A percentile compares a stretch with the other conserved stretches of the same genome.
Evolutionary conservation across 1,140 invertebrate genomes (phyloP).

Genomic region (Dendroctonus valens): DNA sequence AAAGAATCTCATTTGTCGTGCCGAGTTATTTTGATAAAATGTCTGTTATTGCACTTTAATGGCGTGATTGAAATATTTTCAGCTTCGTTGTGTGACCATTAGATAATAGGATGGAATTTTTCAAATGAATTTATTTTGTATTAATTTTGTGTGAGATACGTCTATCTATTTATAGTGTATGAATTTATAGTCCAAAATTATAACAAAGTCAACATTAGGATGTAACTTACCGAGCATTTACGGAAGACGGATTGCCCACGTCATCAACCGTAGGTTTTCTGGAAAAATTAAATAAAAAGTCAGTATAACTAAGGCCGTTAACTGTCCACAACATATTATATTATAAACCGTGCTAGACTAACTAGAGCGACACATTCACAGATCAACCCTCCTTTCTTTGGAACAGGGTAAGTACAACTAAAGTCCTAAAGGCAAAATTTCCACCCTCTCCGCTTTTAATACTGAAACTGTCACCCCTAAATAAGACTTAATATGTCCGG

Average conservation of each 20-base stretch:
- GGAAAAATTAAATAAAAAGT: conserved; percentile 63
- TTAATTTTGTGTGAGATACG: not conserved
- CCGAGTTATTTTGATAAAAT: conserved; percentile 13
- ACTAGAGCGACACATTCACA: not conserved
- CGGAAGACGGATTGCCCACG: conserved; percentile 65
- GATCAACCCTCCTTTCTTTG: conserved; percentile 14
- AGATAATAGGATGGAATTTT: not conserved
- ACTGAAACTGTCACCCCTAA: conserved; percentile 23
- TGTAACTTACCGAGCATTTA: conserved; percentile 69
- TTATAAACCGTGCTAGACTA: conserved; percentile 3
- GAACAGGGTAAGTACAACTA: conserved; percentile 21
- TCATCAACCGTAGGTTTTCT: conserved; percentile 73
- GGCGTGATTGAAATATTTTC: conserved; percentile 3
- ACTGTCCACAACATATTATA: conserved; percentile 43
- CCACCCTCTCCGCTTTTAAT: conserved; percentile 11
- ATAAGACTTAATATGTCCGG: conserved; percentile 24
- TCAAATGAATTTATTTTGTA: not conserved
- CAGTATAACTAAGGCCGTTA: conserved; percentile 45
- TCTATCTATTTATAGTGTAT: no score
- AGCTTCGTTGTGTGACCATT: not conserved
- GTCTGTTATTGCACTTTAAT: conserved; percentile 13
- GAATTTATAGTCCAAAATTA: no score
- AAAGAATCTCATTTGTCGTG: conserved; percentile 9
- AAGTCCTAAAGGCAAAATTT: conserved; percentile 17
- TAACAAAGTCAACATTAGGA: no score